Base-by-base conservation (phyloP, 2,797 vertebrate species). In the Melopsittacus undulatus region DNA sequence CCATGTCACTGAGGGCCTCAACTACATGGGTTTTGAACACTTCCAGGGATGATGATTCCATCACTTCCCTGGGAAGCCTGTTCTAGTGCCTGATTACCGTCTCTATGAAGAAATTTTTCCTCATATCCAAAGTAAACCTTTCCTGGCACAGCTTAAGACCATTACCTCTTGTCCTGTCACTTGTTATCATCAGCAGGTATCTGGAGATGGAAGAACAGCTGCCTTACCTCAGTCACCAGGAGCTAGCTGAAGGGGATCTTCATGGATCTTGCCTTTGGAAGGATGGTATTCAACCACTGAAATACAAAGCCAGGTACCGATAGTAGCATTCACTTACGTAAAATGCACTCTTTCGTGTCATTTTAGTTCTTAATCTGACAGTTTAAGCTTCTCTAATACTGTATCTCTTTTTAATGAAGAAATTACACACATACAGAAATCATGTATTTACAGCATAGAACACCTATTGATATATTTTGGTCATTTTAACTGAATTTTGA, bases 401-500 rank as follows among this genome's bases (percentile, higher is more conserved):
- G 3, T 81, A 66, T 92, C 75, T 95, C 80, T 94, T 88, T 92
- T 92, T 95, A 92, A 95, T 78, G 83, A 95, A 93, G 87, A 88
- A 93, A 79, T 85, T 73, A 48, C n/a, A 66, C 42, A 5, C 26
- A 4, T 34, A 26, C n/a, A 82, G 73, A 94, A 88, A 82, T 73
- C 36, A 16, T 1, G 3, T 85, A 72, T 62, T 69, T 94, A 77
- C 87, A 76, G 27, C 85, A n/a, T 20, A 79, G 43, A 79, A 46
- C 84, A 92, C 84, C 81, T 95, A 88, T 87, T 91, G 61, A 94
- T 88, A 86, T 89, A 82, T 77, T 90, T 85, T 76, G 52, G 42
- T 61, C 51, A 87, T 93, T 95, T 95, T 80, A 67, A 77, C 68
- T 56, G 67, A 73, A 81, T 94, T 93, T 45, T 38, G 59, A 83